phyloP scores from a whole-genome alignment of 2,888 invertebrate genomes.

The Melanchra persicariae region DNA sequence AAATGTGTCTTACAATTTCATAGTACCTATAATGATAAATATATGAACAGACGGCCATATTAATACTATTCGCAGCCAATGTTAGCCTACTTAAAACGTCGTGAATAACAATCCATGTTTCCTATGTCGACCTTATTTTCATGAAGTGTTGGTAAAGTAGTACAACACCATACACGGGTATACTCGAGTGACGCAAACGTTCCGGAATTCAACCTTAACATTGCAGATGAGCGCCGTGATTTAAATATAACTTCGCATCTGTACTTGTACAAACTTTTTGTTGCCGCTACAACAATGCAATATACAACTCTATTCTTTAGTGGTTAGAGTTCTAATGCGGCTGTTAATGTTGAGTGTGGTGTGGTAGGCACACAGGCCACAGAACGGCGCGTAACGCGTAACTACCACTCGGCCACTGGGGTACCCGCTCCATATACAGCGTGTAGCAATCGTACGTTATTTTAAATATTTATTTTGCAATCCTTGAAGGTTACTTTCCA shows the following conservation, averaged over 20 bases:
- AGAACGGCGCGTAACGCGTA: constrained; percentile 64
- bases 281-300: constrained; percentile 72
- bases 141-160: constrained; percentile 31
- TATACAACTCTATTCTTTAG: constrained; percentile 66
- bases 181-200: constrained; percentile 81
- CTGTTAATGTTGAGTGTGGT: constrained; percentile 22
- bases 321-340: constrained; percentile 43
- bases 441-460: constrained; percentile 62
- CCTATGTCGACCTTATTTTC: background rate
- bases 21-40: no score
- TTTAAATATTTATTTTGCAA: constrained; percentile 64
- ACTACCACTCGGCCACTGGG: constrained; percentile 75
- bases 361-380: constrained; percentile 53
- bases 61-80: no score
- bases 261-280: constrained; percentile 73
- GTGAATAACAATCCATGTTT: background rate
- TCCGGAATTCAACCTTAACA: constrained; percentile 89
- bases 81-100: no score
- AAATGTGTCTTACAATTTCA: background rate
- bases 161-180: constrained; percentile 72
- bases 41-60: no score
- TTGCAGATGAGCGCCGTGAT: constrained; percentile 86
- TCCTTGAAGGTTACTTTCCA: constrained; percentile 34
- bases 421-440: constrained; percentile 73
- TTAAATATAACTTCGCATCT: constrained; percentile 87